A percentile compares a stretch with the other conserved stretches of the same genome.
phyloP scores from a whole-genome alignment of 2,797 vertebrate species.

The Lophius americanus region DNA sequence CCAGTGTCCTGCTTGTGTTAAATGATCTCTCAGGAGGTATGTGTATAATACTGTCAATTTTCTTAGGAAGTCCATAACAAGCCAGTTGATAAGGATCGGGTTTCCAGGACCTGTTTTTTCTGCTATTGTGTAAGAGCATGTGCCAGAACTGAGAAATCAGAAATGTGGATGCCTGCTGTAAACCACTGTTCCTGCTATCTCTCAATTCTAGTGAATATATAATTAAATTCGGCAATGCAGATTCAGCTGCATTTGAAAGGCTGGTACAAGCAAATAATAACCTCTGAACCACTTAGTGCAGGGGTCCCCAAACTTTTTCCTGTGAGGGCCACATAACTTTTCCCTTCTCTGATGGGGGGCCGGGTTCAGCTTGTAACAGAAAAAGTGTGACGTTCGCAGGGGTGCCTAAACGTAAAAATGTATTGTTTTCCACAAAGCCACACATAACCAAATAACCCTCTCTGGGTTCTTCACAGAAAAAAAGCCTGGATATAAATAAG shows the following conservation, averaged over 20 bases:
- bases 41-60: constrained; percentile 28
- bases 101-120: constrained; percentile 1
- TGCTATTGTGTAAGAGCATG: constrained; percentile 12
- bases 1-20: constrained; percentile 9
- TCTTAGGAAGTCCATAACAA: constrained; percentile 35
- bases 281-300: constrained; percentile 7
- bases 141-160: constrained; percentile 4
- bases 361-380: too few relatives aligned
- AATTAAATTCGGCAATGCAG: neutral
- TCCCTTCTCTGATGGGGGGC: too few relatives aligned
- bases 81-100: constrained; percentile 29
- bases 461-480: too few relatives aligned
- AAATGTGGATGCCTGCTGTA: neutral
- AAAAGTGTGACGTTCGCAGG: too few relatives aligned
- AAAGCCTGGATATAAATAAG: too few relatives aligned
- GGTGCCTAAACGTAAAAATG: too few relatives aligned
- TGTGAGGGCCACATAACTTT: too few relatives aligned
- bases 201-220: neutral
- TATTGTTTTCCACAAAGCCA: too few relatives aligned
- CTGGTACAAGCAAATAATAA: neutral
- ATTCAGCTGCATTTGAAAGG: neutral
- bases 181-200: neutral
- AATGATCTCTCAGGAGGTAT: constrained; percentile 7
- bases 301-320: too few relatives aligned
- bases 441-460: too few relatives aligned